These are phyloP conservation scores for Podargus strigoides DNA, from an alignment of 2,797 vertebrate genomes.

Conservation along the genomic window DNA sequence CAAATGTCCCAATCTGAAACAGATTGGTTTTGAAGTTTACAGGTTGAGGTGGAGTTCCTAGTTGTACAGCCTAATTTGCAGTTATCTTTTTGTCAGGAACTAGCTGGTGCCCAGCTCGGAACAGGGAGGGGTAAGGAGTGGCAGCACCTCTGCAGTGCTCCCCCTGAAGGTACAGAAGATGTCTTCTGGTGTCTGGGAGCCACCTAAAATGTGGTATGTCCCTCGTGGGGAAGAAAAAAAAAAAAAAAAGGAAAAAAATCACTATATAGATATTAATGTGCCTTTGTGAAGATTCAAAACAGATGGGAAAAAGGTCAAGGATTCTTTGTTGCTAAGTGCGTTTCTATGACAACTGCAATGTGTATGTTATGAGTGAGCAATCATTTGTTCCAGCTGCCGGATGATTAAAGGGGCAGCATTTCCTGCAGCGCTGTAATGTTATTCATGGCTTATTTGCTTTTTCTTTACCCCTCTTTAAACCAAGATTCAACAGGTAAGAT, in stretches of 20 bases:
- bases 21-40: not conserved
- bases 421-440: not conserved
- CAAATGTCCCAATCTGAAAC: fast-evolving
- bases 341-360: constrained; percentile 74
- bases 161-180: not conserved
- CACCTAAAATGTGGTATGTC: not conserved
- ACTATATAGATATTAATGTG: constrained; percentile 71
- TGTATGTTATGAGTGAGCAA: constrained; percentile 64
- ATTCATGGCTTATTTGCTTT: constrained; percentile 44
- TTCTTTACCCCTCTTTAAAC: not conserved
- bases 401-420: constrained; percentile 64
- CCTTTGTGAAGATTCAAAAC: constrained; percentile 74
- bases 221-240: not conserved
- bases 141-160: not conserved
- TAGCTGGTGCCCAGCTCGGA: not conserved
- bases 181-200: not conserved
- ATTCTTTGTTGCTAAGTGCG: constrained; percentile 76
- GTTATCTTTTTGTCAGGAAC: not conserved
- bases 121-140: not conserved
- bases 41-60: not conserved
- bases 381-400: constrained; percentile 69
- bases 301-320: constrained; percentile 78
- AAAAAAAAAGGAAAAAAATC: not conserved
- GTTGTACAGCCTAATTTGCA: not conserved
- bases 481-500: not conserved